Base-by-base conservation (phyloP, 2,797 vertebrate genomes). In the Peromyscus aztecus region DNA sequence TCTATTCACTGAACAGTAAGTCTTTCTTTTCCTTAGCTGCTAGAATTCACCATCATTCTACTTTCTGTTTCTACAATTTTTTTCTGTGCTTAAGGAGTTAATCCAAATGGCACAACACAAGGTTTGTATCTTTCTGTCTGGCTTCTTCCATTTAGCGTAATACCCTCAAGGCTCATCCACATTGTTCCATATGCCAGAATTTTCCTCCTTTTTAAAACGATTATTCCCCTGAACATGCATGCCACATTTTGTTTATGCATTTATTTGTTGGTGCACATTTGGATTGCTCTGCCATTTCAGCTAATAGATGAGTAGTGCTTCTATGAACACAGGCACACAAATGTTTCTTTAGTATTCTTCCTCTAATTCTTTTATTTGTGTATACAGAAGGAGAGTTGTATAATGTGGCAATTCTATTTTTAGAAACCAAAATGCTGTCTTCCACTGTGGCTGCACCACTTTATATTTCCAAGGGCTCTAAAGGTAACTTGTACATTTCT, bases 401-500 rank as follows among this genome's bases (percentile, higher is more conserved):
- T 77, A 55, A 55, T 71, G 21, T 43, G 29, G 7, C 69, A 83
- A 69, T 83, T 83, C 27, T 43, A 46, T 12, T 91, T 93, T 94
- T 76, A 88, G 40, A 81, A 88, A 69, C 13, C 8, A 43, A n/a
- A 43, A 59, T 40, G 49, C 40, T 55, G 2, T 61, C 27, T 88
- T 69, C 34, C 27, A 29, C 6, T 31, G 57, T 69, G 31, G 19
- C 46, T 67, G 2, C 24, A 24, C 6, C 31, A 87, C 59, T 82
- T 85, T 86, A 40, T 16, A 40, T 23, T 81, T 46, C 49, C 57
- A 83, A 59, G 5, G 4, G 10, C 12, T 77, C 13, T 71, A 87
- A 52, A 86, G 14, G 65, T 63, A 71, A 89, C n/a, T 55, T 90
- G 91, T 1, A 65, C 9, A 17, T 94, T 97, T 77, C 31, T 92